These are phyloP conservation scores for Eupleurogrammus muticus DNA, from an alignment of 2,797 vertebrate genomes.

Conservation along the genomic window DNA sequence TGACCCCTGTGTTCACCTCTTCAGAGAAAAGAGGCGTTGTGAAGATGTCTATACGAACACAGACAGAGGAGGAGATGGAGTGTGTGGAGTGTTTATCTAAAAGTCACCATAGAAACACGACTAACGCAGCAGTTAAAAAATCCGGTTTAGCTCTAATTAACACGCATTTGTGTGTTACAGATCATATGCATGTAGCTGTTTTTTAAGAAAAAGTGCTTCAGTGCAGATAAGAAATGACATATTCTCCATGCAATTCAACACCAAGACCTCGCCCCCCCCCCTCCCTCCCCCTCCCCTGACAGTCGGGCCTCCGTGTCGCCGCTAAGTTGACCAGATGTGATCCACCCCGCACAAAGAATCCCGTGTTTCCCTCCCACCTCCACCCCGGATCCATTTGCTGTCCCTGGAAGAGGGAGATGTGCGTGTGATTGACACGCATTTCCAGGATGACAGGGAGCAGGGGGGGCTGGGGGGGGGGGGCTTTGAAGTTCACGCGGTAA, in stretches of 20 bases:
- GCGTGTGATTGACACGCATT: slow-evolving; percentile 83
- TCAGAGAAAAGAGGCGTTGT: slow-evolving; percentile 21
- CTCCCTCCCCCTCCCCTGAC: too few species aligned
- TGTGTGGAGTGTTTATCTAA: not conserved
- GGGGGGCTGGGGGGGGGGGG: too few species aligned
- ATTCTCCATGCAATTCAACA: not conserved
- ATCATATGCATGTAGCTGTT: not conserved
- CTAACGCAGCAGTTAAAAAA: not conserved
- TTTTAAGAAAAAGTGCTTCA: not conserved
- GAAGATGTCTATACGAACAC: not conserved
- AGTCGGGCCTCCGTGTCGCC: slow-evolving; percentile 18
- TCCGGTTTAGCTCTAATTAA: not conserved
- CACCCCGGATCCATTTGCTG: slow-evolving; percentile 72
- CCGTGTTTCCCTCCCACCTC: slow-evolving; percentile 62
- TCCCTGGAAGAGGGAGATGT: slow-evolving; percentile 59
- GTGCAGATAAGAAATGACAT: not conserved
- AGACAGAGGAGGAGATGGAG: not conserved
- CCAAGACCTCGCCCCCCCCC: not conserved
- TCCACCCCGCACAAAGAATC: slow-evolving; percentile 51
- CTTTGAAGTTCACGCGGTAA: slow-evolving; percentile 87
- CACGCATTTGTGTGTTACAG: not conserved
- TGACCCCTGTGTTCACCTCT: slow-evolving; percentile 50
- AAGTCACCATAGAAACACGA: not conserved
- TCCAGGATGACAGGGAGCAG: slow-evolving; percentile 83
- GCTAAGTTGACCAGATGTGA: slow-evolving; percentile 50